Evolutionary conservation across 2,797 vertebrate species (phyloP).

Genomic region (Crossoptilon crossoptilon): DNA sequence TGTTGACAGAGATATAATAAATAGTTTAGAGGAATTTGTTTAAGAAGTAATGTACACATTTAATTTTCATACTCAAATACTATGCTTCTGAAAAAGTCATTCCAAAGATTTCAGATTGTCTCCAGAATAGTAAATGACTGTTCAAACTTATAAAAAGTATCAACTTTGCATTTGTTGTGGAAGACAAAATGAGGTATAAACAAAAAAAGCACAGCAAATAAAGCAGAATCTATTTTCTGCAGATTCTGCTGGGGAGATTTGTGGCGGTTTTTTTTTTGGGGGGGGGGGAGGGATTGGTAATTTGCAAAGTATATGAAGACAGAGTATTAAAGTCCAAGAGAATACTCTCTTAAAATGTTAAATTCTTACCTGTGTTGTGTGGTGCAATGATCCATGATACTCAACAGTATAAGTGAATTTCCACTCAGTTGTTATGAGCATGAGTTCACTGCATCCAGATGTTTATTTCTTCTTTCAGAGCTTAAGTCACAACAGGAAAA

Average conservation of each 20-base stretch:
- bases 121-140: slow-evolving; percentile 39
- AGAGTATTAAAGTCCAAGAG: not conserved
- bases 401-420: not conserved
- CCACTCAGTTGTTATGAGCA: not conserved
- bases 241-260: not conserved
- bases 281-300: not conserved
- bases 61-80: slow-evolving; percentile 75
- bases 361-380: not conserved
- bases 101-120: slow-evolving; percentile 65
- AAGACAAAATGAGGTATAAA: slow-evolving; percentile 31
- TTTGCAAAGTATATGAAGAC: not conserved
- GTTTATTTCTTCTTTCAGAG: not conserved
- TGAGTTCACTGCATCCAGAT: not conserved
- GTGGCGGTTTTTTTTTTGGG: not conserved
- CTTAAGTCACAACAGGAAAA: not conserved
- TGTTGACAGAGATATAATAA: slow-evolving; percentile 72
- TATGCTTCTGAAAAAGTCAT: slow-evolving; percentile 65
- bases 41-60: slow-evolving; percentile 74
- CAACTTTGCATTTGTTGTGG: slow-evolving; percentile 37
- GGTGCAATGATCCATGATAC: not conserved
- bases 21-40: slow-evolving; percentile 75
- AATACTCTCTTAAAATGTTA: not conserved
- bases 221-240: not conserved
- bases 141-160: slow-evolving; percentile 29
- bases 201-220: not conserved